Base-by-base conservation (phyloP, 2,888 invertebrate species). In the Eupithecia dodoneata region DNA sequence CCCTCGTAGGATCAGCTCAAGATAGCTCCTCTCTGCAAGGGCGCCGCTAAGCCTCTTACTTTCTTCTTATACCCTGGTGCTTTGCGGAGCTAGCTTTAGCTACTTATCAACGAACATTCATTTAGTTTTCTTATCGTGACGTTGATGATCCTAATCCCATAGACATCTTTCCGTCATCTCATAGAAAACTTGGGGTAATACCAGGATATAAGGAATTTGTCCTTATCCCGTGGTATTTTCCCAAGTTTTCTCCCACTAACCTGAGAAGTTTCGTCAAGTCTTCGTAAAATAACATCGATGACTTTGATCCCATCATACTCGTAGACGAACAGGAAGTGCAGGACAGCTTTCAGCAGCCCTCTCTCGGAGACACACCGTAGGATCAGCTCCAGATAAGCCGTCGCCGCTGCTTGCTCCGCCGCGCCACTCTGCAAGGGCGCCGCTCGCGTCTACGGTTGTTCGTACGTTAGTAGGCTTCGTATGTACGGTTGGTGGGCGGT, bases 351-450 rank as follows among this genome's bases (percentile, higher is more conserved):
- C 82, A 99, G 94, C 74, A 99, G 94, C 0, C 98, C 97, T 0
- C 98, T 97, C 83, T 98, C 97, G 0, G 98, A 97, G 15, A 98
- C 97, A 73, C 98, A 98, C 71, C 99, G 96, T 80, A 99, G 92
- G 85, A 98, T 97, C 83, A 99, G 95, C 92, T 99, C 99, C 80
- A 99, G 96, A 93, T 99, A 99, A 9, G 98, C 98, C 87, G 98
- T 99, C 12, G 99, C 98, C 72, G 99, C 98, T 77, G 98, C 97
- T 89, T 99, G 97, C 91, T 99, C 99, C 82, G 97, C 97, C 83
- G 97, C 96, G 79, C 98, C 97, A 91, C 96, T 98, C 98, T 98
- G 96, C 92, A 97, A 96, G 92, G 93, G 86, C 86, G 87, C 91
- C 87, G 89, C 90, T 90, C 88, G 91, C 87, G 91, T 93, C 94